Conservation (phyloP, 2,888 invertebrate species). For the Diaperis boleti region DNA sequence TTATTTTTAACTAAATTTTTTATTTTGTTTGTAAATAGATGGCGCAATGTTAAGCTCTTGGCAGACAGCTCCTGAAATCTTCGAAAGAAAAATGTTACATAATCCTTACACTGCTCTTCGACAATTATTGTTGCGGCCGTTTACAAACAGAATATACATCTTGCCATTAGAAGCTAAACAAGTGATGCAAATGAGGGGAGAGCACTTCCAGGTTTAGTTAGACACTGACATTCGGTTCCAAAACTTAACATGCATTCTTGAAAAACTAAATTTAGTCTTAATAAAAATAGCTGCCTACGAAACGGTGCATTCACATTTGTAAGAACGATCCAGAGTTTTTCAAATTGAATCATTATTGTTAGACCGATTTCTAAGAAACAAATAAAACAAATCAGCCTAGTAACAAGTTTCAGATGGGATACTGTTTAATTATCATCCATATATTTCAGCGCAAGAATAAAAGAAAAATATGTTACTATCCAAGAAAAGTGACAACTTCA, state of each 20-base stretch:
- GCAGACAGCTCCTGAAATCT: background rate
- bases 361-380: too few relatives aligned
- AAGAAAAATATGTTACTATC: too few relatives aligned
- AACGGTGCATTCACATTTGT: background rate
- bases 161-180: too few relatives aligned
- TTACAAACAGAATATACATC: background rate
- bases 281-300: background rate
- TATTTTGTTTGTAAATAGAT: slow-evolving; percentile 1
- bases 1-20: background rate
- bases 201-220: background rate
- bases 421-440: too few relatives aligned
- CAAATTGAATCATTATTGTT: background rate
- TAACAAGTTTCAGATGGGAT: too few relatives aligned
- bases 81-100: slow-evolving; percentile 1
- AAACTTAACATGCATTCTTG: background rate
- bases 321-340: background rate
- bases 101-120: background rate
- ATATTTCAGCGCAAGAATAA: too few relatives aligned
- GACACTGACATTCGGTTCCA: background rate
- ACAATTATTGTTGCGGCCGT: too few relatives aligned
- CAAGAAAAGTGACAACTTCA: too few relatives aligned
- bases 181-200: too few relatives aligned
- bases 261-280: background rate
- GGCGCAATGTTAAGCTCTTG: background rate
- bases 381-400: too few relatives aligned